Base-by-base conservation (phyloP, 2,888 invertebrate genomes). In the Alsophila aescularia region DNA sequence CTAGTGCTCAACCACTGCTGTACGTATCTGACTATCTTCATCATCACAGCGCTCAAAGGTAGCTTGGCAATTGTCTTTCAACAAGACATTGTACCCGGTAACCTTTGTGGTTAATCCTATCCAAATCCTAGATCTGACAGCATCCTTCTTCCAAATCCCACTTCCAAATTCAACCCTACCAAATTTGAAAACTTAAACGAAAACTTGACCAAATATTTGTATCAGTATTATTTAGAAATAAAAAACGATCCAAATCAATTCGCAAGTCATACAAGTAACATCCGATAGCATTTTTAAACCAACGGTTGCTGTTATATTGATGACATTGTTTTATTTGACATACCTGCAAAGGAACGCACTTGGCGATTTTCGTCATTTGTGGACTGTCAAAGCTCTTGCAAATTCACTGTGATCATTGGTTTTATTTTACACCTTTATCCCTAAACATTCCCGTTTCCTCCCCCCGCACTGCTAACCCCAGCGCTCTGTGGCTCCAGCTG, bases 21-120 rank as follows among this genome's bases (percentile, higher is more conserved):
- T 83, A 79, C 64, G 82, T 87, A 87, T 86, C 90, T 90, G 87
- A 83, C 79, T 64, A 52, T 51, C 50, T 35, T 15, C 43, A 53
- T 43, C 42, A 52, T 56, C 51, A 55, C 69, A 76, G 79, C 79
- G 81, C 76, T 57, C 45, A 68, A 35, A 55, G 86, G 88, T 58
- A 64, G 92, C 92, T 89, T 79, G 82, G 72, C 89, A 90, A 90
- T 90, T 67, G 92, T 90, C 77, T 92, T 90, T 90, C 90, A 88
- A 91, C 89, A 90, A 92, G 76, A 87, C 92, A 90, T 90, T 90
- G 90, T 3, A 68, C 70, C 79, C 69, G 58, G 90, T 90, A 89
- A 73, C 90, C 85, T 78, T n/a, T 69, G 58, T 62, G 65, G 54
- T 47, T 29, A 14, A 49, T 44, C 64, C 66, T 56, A 53, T 52